Base-by-base conservation (phyloP, 2,797 vertebrate genomes). In the Coluber constrictor region DNA sequence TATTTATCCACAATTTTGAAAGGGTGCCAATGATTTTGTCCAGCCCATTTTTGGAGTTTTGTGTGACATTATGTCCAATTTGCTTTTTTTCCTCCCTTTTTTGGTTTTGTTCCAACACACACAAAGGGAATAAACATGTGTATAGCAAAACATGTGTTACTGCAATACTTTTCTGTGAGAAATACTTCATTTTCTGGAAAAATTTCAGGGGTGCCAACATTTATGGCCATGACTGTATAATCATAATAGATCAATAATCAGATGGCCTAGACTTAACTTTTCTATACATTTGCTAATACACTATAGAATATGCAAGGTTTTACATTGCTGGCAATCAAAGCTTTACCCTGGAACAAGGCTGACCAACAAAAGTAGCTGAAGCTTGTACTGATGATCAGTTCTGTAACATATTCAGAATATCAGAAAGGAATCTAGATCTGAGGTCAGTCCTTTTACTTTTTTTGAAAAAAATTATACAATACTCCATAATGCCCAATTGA, bases 321-420 rank as follows among this genome's bases (percentile, higher is more conserved):
- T 92, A 86, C 54, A 92, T 18, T n/a, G 59, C 60, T 55, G 51
- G 79, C 89, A 93, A 93, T 90, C 89, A 93, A 51, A 70, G 89
- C 79, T 89, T 93, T 87, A 87, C 89, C 54, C 79, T 70, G 79
- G 60, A 93, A 93, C 89, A 70, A 93, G 37, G 89, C 92, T 93
- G 92, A 66, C 60, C 87, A 79, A 93, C 79, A 66, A 51, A 93
- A 70, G 92, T 87, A 27, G 60, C 51, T 87, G 92, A 93, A 87
- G 83, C 89, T 93, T 90, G 92, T 66, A 87, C 61, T 90, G 89
- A 89, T 93, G 79, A 63, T 93, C 59, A 87, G 83, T 66, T 93
- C 89, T 90, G 89, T 86, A 93, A 87, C 70, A 87, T 89, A 93
- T 93, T 93, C 83, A 93, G 92, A 87, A 93, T 93, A 90, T 90